A percentile compares a stretch with the other conserved stretches of the same genome.
phyloP scores from a whole-genome alignment of 1,140 invertebrate genomes.

The Formica selysi region DNA sequence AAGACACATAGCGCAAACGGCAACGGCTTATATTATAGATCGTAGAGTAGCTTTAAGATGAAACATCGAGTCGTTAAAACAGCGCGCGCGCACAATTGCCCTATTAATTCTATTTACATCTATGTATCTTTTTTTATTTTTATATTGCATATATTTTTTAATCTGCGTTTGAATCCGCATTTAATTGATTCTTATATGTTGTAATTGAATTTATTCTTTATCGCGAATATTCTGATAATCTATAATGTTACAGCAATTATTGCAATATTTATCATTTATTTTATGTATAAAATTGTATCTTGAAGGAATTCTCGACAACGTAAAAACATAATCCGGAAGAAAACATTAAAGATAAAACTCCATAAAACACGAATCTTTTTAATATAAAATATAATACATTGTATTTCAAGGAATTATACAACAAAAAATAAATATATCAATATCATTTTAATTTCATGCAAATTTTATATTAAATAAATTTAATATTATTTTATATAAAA shows the following conservation, averaged over 20 bases:
- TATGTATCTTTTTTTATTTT: neutral
- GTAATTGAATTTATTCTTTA: neutral
- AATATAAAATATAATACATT: too few relatives aligned
- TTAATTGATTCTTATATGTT: constrained; percentile 11
- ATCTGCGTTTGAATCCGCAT: neutral
- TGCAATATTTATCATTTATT: too few relatives aligned
- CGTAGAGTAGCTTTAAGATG: neutral
- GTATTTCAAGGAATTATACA: too few relatives aligned
- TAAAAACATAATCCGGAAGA: too few relatives aligned
- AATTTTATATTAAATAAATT: neutral
- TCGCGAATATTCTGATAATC: neutral
- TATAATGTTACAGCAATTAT: neutral
- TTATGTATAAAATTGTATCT: too few relatives aligned
- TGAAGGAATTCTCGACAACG: too few relatives aligned
- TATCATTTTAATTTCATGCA: neutral
- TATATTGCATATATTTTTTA: neutral
- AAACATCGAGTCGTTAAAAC: constrained; percentile 6
- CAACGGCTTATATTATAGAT: neutral
- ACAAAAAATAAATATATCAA: too few relatives aligned
- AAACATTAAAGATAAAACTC: too few relatives aligned
- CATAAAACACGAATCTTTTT: too few relatives aligned
- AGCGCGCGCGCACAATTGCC: neutral
- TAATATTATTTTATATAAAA: too few relatives aligned
- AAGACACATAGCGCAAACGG: constrained; percentile 22
- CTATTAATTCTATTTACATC: constrained; percentile 2